These are phyloP conservation scores for Salvator merianae DNA, from an alignment of 2,113 vertebrate genomes.

Conservation along the genomic window DNA sequence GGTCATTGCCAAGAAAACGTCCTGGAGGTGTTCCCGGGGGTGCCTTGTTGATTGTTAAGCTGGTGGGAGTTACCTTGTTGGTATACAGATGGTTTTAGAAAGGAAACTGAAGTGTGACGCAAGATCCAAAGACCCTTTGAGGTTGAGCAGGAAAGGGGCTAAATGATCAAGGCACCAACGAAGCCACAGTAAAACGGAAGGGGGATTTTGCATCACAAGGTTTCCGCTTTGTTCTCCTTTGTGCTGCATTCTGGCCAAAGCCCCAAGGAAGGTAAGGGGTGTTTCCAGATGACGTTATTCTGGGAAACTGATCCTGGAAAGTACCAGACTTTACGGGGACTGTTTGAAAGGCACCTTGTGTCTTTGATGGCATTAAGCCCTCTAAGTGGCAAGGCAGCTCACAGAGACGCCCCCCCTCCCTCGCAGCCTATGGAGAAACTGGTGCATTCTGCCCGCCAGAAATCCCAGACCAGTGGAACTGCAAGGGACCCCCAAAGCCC, in stretches of 20 bases:
- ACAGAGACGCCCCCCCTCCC: neutral
- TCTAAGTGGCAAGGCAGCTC: neutral
- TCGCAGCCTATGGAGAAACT: neutral
- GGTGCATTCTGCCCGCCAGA: too few species aligned
- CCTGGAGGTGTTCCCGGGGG: too few species aligned
- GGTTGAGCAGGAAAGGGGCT: too few species aligned
- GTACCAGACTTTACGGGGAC: neutral
- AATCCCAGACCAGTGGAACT: too few species aligned
- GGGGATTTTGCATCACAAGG: neutral
- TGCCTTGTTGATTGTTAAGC: too few species aligned
- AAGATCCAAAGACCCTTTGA: too few species aligned
- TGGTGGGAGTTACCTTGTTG: too few species aligned
- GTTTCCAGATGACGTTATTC: neutral
- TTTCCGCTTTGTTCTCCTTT: neutral
- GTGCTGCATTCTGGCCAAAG: neutral
- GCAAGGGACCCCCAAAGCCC: too few species aligned
- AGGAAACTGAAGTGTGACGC: too few species aligned
- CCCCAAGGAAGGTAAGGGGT: neutral
- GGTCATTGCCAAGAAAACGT: too few species aligned
- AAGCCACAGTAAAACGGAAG: neutral
- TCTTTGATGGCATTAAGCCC: neutral
- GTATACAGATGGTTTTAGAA: too few species aligned
- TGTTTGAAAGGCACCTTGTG: too few species aligned
- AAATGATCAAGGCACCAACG: neutral
- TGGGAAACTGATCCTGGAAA: neutral